phyloP scores from a whole-genome alignment of 2,888 invertebrate species.

The Rhaphigaster nebulosa region DNA sequence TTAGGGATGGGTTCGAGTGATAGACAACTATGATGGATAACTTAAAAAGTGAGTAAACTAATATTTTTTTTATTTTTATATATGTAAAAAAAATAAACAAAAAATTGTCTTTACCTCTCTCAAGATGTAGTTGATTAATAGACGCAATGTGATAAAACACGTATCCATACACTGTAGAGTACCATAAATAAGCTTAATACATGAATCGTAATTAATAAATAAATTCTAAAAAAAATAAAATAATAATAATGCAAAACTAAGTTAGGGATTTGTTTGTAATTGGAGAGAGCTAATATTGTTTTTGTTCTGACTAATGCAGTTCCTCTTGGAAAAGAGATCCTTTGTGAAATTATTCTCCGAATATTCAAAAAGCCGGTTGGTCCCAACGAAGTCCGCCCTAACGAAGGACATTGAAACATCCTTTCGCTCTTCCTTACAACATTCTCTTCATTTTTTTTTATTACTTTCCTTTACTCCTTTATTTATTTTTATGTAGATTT shows the following conservation, averaged over 20 bases:
- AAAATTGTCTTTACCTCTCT: too few species aligned
- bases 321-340: constrained; percentile 1
- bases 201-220: background rate
- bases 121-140: too few species aligned
- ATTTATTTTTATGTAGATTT: constrained; percentile 1
- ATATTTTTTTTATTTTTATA: too few species aligned
- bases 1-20: too few species aligned
- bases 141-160: too few species aligned
- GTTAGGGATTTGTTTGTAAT: constrained; percentile 29
- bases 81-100: too few species aligned
- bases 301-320: constrained; percentile 4
- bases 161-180: background rate
- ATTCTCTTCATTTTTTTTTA: background rate
- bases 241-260: background rate
- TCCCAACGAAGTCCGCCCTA: background rate
- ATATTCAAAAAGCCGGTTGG: constrained; percentile 11
- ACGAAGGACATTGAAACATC: constrained; percentile 32
- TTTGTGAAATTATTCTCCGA: constrained; percentile 21
- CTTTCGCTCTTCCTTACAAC: background rate
- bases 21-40: too few species aligned
- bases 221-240: background rate
- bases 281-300: constrained; percentile 8
- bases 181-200: background rate
- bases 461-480: background rate
- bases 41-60: too few species aligned